Conservation (phyloP, 2,113 vertebrate genomes). For the Isichthys henryi region DNA sequence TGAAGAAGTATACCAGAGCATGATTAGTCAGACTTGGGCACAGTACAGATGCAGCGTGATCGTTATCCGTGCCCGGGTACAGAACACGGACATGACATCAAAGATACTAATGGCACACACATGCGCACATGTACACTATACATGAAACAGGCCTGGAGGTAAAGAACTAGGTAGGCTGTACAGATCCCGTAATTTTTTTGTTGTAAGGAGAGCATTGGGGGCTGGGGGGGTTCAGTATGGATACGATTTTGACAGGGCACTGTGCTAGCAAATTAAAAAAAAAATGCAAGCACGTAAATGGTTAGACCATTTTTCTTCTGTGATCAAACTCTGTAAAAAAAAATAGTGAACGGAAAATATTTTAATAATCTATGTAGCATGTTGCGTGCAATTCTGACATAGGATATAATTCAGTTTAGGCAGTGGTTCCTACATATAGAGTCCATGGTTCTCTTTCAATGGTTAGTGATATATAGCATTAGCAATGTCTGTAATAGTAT, state of each 20-base stretch:
- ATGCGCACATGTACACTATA: not conserved
- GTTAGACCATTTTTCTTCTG: not conserved
- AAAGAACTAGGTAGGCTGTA: no score
- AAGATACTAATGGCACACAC: not conserved
- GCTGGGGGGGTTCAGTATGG: no score
- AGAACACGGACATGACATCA: not conserved
- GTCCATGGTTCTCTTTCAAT: not conserved
- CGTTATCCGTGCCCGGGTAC: not conserved
- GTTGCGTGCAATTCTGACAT: not conserved
- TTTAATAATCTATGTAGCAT: not conserved
- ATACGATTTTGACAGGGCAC: not conserved
- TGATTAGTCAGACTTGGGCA: not conserved
- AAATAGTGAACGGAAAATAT: not conserved
- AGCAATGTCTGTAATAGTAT: not conserved
- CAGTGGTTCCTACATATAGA: not conserved
- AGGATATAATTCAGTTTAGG: not conserved
- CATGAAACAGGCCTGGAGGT: not conserved
- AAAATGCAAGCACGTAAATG: not conserved
- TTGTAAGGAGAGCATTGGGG: not conserved
- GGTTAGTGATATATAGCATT: not conserved
- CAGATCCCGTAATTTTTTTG: no score
- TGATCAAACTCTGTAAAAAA: not conserved
- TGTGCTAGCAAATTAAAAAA: not conserved
- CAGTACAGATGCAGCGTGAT: not conserved
- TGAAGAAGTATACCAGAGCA: not conserved